Percentiles rank a stretch among this genome's conserved stretches.
Evolutionary conservation across 2,113 vertebrate genomes (phyloP).

Genomic region (Parus major): DNA sequence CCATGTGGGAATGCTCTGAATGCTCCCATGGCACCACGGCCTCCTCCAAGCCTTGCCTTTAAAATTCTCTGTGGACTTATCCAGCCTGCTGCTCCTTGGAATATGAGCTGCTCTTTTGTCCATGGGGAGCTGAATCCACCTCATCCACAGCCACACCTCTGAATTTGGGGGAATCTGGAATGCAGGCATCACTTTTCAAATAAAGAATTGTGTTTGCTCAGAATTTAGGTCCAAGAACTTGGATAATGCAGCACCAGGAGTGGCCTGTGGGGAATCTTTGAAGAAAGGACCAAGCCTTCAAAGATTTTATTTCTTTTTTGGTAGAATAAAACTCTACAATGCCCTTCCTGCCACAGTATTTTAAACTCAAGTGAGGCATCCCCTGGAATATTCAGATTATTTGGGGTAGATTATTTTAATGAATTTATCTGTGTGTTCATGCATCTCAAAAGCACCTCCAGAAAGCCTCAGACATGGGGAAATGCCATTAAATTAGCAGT

Average conservation of each 20-base stretch:
- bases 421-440: not conserved
- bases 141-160: not conserved
- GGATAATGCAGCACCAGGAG: not conserved
- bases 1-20: not conserved
- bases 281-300: not conserved
- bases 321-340: slow-evolving; percentile 14
- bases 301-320: not conserved
- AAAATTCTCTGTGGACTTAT: not conserved
- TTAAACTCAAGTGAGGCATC: not conserved
- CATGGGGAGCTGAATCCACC: not conserved
- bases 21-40: not conserved
- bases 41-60: not conserved
- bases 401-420: slow-evolving; percentile 4
- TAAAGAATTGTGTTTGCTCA: not conserved
- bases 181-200: not conserved
- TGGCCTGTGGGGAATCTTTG: not conserved
- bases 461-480: not conserved
- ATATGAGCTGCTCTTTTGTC: not conserved
- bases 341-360: slow-evolving; percentile 13
- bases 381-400: slow-evolving; percentile 5
- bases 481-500: slow-evolving; percentile 6
- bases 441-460: not conserved
- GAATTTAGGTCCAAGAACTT: not conserved
- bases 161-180: not conserved
- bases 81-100: not conserved